A percentile compares a stretch with the other conserved stretches of the same genome.
Evolutionary conservation across 2,888 invertebrate species (phyloP).

Genomic region (Diarsia rubi): DNA sequence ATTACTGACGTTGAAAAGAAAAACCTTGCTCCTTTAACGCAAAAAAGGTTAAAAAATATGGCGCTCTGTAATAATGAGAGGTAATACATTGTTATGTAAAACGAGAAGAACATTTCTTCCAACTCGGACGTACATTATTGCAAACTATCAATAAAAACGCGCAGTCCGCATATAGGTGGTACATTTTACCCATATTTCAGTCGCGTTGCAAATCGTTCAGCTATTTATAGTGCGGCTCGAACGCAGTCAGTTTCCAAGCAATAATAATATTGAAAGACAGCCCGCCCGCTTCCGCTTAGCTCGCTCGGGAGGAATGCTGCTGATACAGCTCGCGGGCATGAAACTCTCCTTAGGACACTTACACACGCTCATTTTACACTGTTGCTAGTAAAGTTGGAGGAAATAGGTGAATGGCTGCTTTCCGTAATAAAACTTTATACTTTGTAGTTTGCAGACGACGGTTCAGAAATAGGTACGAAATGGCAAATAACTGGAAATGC

Average conservation of each 20-base stretch:
- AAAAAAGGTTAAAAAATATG: constrained; percentile 44
- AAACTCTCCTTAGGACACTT: constrained; percentile 63
- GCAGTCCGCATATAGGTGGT: constrained; percentile 65
- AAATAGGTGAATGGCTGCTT: constrained; percentile 41
- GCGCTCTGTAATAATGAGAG: constrained; percentile 41
- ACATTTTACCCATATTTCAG: constrained; percentile 73
- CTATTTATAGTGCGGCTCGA: constrained; percentile 69
- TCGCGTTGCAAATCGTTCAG: constrained; percentile 72
- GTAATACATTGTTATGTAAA: constrained; percentile 55
- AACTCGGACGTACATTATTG: constrained; percentile 55
- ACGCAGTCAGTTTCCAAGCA: constrained; percentile 74
- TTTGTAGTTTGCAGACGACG: constrained; percentile 26
- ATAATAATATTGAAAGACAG: constrained; percentile 81
- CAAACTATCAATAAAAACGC: constrained; percentile 71
- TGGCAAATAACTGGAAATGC: constrained; percentile 28
- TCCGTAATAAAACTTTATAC: constrained; percentile 53
- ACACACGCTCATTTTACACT: constrained; percentile 50
- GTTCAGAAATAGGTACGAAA: constrained; percentile 35
- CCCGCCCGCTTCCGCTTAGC: constrained; percentile 78
- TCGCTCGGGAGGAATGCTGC: constrained; percentile 78
- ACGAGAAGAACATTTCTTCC: constrained; percentile 55
- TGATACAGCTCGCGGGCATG: constrained; percentile 72
- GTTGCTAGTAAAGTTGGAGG: constrained; percentile 44
- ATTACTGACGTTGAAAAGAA: constrained; percentile 39
- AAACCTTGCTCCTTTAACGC: constrained; percentile 39